Evolutionary conservation across 2,113 vertebrate genomes (phyloP).

Genomic region (Barbus barbus): DNA sequence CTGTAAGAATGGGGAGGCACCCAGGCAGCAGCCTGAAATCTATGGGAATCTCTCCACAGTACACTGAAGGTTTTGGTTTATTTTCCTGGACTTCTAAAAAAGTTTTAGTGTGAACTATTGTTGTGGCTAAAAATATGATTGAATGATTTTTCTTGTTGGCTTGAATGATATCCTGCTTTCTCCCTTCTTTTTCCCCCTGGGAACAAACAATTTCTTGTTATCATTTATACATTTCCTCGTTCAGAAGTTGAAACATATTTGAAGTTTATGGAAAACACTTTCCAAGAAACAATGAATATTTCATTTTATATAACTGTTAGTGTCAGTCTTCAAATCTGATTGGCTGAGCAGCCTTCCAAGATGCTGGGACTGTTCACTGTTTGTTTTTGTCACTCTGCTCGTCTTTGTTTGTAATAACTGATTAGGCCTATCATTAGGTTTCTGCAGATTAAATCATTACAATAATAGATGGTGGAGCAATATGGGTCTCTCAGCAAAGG

Average conservation of each 20-base stretch:
- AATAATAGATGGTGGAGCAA: neutral
- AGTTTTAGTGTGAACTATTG: neutral
- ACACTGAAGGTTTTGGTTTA: neutral
- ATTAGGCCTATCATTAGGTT: neutral
- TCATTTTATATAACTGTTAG: neutral
- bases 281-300: neutral
- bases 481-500: neutral
- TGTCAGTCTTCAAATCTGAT: neutral
- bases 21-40: conserved; percentile 18
- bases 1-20: conserved; percentile 35
- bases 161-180: neutral
- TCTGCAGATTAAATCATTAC: too few relatives aligned
- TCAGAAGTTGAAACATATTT: neutral
- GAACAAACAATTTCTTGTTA: neutral
- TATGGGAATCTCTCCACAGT: neutral
- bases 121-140: conserved; percentile 5
- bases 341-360: neutral
- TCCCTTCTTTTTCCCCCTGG: neutral
- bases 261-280: neutral
- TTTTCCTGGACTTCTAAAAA: neutral
- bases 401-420: neutral
- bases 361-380: neutral
- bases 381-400: neutral
- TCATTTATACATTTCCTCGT: conserved; percentile 2
- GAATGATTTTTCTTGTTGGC: neutral